phyloP scores from a whole-genome alignment of 2,888 invertebrate genomes.

The Molanna angustata region DNA sequence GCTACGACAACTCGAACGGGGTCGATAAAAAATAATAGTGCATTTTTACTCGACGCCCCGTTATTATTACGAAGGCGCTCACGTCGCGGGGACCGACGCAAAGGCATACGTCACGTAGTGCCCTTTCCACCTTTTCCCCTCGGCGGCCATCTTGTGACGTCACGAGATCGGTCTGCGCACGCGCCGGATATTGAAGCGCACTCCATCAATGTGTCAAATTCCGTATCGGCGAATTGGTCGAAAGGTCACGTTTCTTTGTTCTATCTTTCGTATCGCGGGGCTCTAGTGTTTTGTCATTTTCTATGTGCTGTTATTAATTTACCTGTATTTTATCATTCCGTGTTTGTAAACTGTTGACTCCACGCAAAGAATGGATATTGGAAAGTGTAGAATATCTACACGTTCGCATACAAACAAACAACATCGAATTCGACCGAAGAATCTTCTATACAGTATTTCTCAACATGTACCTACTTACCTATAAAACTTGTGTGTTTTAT shows the following conservation, averaged over 20 bases:
- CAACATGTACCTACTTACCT: too few relatives aligned
- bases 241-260: too few relatives aligned
- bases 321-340: too few relatives aligned
- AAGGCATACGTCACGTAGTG: conserved; percentile 25
- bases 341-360: background rate
- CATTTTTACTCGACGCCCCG: conserved; percentile 6
- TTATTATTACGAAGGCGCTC: background rate
- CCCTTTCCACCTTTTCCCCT: conserved; percentile 15
- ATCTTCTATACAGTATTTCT: conserved; percentile 1
- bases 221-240: too few relatives aligned
- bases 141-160: conserved; percentile 25
- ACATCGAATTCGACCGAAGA: conserved; percentile 6
- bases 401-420: background rate
- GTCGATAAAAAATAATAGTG: background rate
- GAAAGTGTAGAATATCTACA: conserved; percentile 5
- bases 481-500: too few relatives aligned
- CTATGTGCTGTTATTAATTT: too few relatives aligned
- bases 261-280: too few relatives aligned
- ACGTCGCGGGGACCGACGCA: conserved; percentile 10
- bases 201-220: too few relatives aligned
- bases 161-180: conserved; percentile 23
- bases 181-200: background rate
- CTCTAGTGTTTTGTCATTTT: too few relatives aligned
- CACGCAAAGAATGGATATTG: conserved; percentile 2
- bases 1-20: background rate